phyloP scores from a whole-genome alignment of 2,113 vertebrate species.

The Apeltes quadracus region DNA sequence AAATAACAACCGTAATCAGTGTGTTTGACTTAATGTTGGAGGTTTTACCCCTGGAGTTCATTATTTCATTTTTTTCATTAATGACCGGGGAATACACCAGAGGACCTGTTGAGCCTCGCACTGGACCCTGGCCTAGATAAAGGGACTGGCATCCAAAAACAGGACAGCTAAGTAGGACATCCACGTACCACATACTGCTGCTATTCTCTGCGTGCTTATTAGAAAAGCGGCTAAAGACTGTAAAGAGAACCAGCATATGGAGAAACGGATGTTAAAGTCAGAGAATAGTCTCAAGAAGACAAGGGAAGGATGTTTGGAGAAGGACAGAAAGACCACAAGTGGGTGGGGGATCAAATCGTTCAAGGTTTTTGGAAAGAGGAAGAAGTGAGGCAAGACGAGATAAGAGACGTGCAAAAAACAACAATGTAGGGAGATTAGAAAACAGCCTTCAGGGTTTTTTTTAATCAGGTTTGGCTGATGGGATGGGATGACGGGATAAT shows the following conservation, averaged over 20 bases:
- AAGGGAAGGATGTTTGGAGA: neutral
- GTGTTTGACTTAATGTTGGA: neutral
- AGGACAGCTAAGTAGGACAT: constrained; percentile 67
- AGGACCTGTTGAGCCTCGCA: constrained; percentile 26
- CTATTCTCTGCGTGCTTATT: constrained; percentile 36
- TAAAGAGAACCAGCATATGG: neutral
- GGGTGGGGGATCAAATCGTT: neutral
- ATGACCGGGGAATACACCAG: neutral
- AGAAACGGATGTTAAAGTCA: neutral
- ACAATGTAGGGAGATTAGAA: neutral
- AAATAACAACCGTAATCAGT: constrained; percentile 12
- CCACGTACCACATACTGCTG: constrained; percentile 25
- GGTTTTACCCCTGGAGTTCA: neutral
- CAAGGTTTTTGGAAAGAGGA: constrained; percentile 15
- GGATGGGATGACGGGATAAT: neutral
- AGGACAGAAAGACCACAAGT: neutral
- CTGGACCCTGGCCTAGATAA: constrained; percentile 64
- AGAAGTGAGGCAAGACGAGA: neutral
- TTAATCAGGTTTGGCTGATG: neutral
- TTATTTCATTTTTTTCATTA: constrained; percentile 5
- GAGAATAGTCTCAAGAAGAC: neutral
- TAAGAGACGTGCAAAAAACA: neutral
- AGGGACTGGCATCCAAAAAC: constrained; percentile 57
- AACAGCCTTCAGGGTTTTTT: neutral
- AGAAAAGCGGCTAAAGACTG: constrained; percentile 31